These are phyloP conservation scores for Erebia palarica DNA, from an alignment of 2,888 invertebrate species.

Conservation along the genomic window DNA sequence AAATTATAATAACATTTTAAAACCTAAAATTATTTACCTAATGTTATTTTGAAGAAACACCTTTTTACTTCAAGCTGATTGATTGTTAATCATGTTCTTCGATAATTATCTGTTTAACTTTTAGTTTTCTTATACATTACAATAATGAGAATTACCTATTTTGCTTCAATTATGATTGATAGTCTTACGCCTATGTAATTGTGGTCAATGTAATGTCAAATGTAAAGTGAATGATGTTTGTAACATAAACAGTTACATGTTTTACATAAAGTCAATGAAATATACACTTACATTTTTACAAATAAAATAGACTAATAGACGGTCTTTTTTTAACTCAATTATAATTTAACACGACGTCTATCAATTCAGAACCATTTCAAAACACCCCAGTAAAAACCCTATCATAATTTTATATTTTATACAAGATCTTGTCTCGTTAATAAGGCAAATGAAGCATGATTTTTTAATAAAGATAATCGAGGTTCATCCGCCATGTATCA, in stretches of 20 bases:
- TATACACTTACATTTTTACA: background rate
- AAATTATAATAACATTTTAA: background rate
- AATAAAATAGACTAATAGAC: background rate
- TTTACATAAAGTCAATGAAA: too few relatives aligned
- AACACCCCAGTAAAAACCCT: slow-evolving; percentile 19
- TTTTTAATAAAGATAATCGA: slow-evolving; percentile 48
- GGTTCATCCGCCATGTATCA: slow-evolving; percentile 42
- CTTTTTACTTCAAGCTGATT: background rate
- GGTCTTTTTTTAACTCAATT: background rate
- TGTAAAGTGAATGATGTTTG: background rate
- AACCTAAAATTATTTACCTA: background rate
- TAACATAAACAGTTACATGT: too few relatives aligned
- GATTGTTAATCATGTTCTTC: background rate
- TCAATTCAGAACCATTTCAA: background rate
- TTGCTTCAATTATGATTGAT: too few relatives aligned
- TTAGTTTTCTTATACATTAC: too few relatives aligned
- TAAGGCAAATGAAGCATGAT: slow-evolving; percentile 48
- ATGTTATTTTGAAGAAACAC: too few relatives aligned
- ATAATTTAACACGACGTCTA: background rate
- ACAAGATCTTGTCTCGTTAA: slow-evolving; percentile 43
- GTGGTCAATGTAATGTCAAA: background rate
- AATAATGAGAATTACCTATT: background rate
- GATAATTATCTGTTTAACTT: too few relatives aligned
- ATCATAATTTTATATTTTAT: slow-evolving; percentile 54
- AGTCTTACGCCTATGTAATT: too few relatives aligned